phyloP scores from a whole-genome alignment of 1,140 invertebrate species.

The Platyscapa corneri region DNA sequence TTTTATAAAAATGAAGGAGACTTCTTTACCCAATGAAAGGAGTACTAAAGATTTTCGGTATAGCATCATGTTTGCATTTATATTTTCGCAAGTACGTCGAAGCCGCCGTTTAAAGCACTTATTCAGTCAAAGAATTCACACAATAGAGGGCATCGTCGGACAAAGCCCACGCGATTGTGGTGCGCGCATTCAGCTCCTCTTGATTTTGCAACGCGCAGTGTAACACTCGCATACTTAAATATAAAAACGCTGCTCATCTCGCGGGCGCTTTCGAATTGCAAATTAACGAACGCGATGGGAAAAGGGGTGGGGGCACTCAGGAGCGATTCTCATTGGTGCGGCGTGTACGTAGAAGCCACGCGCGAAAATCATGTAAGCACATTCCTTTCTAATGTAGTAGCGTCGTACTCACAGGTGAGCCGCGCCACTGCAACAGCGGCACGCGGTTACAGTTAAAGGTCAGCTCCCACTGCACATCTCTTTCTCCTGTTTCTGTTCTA shows the following conservation, averaged over 20 bases:
- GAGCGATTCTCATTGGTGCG: not conserved
- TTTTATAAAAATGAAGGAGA: too few species aligned
- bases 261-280: conserved; percentile 45
- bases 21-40: too few species aligned
- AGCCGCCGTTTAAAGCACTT: too few species aligned
- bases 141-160: not conserved
- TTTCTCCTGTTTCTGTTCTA: not conserved
- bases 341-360: conserved; percentile 37
- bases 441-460: conserved; percentile 71
- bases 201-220: not conserved
- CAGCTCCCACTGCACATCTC: conserved; percentile 53
- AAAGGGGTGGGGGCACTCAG: not conserved
- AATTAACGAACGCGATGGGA: conserved; percentile 40
- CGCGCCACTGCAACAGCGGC: conserved; percentile 22
- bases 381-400: conserved; percentile 63
- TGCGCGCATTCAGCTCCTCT: not conserved
- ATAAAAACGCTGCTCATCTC: conserved; percentile 8
- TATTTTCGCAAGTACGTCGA: not conserved
- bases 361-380: conserved; percentile 61
- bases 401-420: conserved; percentile 18
- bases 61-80: too few species aligned
- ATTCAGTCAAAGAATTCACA: not conserved
- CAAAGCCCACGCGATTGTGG: not conserved
- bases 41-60: too few species aligned
- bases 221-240: not conserved